Evolutionary conservation across 1,140 invertebrate genomes (phyloP).

Genomic region (Mylabris phalerata): DNA sequence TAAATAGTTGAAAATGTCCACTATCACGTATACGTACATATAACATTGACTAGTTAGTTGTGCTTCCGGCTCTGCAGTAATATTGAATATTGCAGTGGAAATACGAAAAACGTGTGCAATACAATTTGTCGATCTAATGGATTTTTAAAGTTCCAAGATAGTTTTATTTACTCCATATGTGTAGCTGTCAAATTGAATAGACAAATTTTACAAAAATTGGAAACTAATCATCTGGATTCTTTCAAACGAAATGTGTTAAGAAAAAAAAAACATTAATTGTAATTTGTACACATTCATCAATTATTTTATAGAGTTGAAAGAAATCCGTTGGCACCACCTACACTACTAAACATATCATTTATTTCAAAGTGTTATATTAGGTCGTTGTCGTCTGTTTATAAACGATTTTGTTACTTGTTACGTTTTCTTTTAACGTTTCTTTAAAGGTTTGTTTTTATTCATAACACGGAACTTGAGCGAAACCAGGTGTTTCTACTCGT

Average conservation of each 20-base stretch:
- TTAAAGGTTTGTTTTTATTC: constrained; percentile 21
- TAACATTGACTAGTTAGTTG: no score
- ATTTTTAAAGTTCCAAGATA: constrained; percentile 9
- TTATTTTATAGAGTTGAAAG: no score
- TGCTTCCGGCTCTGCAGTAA: no score
- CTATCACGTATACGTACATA: no score
- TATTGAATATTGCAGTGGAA: neutral
- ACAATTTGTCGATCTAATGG: constrained; percentile 9
- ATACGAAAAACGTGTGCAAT: constrained; percentile 3
- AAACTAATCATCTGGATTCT: no score
- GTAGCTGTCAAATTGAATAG: neutral
- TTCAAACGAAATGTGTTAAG: no score
- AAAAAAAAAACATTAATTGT: no score
- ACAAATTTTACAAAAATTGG: no score
- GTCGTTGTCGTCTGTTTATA: constrained; percentile 15
- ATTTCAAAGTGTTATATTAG: neutral
- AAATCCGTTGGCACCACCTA: no score
- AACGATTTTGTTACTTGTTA: constrained; percentile 12
- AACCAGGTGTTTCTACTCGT: constrained; percentile 3
- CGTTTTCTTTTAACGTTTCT: neutral
- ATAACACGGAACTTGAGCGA: constrained; percentile 11
- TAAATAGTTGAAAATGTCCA: no score
- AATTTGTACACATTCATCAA: no score
- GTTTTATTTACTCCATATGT: constrained; percentile 10
- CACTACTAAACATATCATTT: no score